A percentile compares a stretch with the other conserved stretches of the same genome.
These are phyloP conservation scores for Sorex fumeus DNA, from an alignment of 2,113 vertebrate species.

Conservation along the genomic window DNA sequence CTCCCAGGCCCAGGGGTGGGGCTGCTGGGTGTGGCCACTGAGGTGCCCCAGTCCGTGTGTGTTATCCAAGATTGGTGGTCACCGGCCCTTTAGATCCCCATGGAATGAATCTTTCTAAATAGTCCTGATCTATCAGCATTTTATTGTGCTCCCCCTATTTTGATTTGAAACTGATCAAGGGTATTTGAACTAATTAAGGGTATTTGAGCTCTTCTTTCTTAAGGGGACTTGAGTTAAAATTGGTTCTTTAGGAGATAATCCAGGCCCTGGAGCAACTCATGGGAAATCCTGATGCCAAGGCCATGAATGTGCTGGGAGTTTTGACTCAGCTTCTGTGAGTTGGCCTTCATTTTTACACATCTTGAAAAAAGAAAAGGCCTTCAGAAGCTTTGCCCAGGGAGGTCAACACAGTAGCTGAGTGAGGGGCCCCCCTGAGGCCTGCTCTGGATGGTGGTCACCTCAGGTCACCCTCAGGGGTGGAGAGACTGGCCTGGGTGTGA, in stretches of 20 bases:
- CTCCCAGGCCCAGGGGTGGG: background rate
- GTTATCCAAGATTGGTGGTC: background rate
- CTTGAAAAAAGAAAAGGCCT: too few relatives aligned
- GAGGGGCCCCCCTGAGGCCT: background rate
- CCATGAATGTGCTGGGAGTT: too few relatives aligned
- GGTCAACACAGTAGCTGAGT: too few relatives aligned
- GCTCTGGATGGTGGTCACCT: fast-evolving
- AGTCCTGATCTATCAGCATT: background rate
- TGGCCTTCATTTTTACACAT: too few relatives aligned
- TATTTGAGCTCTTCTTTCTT: slow-evolving; percentile 43
- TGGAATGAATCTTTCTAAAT: background rate
- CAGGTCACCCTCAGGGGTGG: background rate
- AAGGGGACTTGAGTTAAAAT: background rate
- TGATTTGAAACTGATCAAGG: background rate
- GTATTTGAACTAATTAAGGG: background rate
- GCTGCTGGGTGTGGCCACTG: background rate
- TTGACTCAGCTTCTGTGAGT: too few relatives aligned
- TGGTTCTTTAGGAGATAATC: slow-evolving; percentile 18
- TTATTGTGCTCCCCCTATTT: background rate
- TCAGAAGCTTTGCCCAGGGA: too few relatives aligned
- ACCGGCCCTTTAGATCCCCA: background rate
- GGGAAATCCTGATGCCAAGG: background rate
- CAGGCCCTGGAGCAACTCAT: background rate
- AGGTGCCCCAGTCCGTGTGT: background rate
- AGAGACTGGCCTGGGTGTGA: too few relatives aligned